Conservation (phyloP, 2,797 vertebrate species). For the Enteromius fasciolatus region DNA sequence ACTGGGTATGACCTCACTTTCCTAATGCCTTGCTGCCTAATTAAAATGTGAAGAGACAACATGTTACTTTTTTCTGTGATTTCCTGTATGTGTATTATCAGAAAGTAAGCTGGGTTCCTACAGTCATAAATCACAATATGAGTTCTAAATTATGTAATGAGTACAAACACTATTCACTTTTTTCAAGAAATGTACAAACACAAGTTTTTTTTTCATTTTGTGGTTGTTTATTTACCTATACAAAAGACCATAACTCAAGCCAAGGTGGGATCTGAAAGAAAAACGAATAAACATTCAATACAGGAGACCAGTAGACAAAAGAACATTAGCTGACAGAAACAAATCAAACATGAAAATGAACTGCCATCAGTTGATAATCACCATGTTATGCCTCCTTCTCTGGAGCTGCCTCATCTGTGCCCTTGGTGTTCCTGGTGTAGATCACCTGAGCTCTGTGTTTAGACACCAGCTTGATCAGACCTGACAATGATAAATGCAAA, state of each 20-base stretch:
- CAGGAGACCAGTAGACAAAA: fast-evolving
- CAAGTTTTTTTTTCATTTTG: constrained; percentile 20
- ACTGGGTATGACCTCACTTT: background rate
- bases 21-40: background rate
- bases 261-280: constrained; percentile 40
- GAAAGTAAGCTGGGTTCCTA: background rate
- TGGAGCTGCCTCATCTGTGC: constrained; percentile 79
- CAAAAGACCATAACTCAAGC: constrained; percentile 53
- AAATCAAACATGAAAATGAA: background rate
- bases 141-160: background rate
- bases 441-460: constrained; percentile 88
- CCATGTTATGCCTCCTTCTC: constrained; percentile 80
- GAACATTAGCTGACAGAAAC: background rate
- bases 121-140: background rate
- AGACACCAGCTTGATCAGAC: constrained; percentile 87
- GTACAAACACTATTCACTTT: background rate
- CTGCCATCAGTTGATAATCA: constrained; percentile 53
- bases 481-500: constrained; percentile 57
- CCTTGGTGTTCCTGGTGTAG: constrained; percentile 88
- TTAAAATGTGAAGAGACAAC: background rate
- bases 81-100: too few species aligned
- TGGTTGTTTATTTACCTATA: constrained; percentile 61
- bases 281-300: background rate
- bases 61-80: background rate
- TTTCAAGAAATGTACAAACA: constrained; percentile 11